phyloP scores from a whole-genome alignment of 2,113 vertebrate genomes.

The Scomber scombrus region DNA sequence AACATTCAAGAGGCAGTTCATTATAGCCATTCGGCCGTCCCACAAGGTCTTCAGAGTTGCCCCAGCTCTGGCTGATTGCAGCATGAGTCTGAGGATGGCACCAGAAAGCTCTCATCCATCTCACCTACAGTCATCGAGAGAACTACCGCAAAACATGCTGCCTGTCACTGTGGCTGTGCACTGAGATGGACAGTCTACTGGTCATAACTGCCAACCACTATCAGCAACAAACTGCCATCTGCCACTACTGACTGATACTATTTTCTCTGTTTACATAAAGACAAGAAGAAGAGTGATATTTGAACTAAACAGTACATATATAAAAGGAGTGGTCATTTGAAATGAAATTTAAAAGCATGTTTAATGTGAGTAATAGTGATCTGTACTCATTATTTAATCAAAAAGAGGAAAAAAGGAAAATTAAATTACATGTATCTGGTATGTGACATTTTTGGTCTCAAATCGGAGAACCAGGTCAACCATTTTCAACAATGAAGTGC shows the following conservation, averaged over 20 bases:
- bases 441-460: neutral
- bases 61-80: constrained; percentile 40
- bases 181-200: constrained; percentile 9
- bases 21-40: constrained; percentile 65
- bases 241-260: neutral
- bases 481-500: neutral
- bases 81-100: constrained; percentile 40
- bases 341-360: neutral
- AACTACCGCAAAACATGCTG: constrained; percentile 54
- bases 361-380: neutral
- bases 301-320: neutral
- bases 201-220: neutral
- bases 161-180: constrained; percentile 65
- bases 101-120: constrained; percentile 33
- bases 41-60: constrained; percentile 57
- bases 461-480: neutral
- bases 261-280: constrained; percentile 2
- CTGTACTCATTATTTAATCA: neutral
- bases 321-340: neutral
- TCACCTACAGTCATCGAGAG: constrained; percentile 39
- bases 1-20: constrained; percentile 74
- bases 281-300: neutral
- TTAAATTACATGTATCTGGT: neutral
- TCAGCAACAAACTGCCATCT: constrained; percentile 16
- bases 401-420: neutral